These are phyloP conservation scores for Rynchops niger DNA, from an alignment of 2,113 vertebrate species.

Conservation along the genomic window DNA sequence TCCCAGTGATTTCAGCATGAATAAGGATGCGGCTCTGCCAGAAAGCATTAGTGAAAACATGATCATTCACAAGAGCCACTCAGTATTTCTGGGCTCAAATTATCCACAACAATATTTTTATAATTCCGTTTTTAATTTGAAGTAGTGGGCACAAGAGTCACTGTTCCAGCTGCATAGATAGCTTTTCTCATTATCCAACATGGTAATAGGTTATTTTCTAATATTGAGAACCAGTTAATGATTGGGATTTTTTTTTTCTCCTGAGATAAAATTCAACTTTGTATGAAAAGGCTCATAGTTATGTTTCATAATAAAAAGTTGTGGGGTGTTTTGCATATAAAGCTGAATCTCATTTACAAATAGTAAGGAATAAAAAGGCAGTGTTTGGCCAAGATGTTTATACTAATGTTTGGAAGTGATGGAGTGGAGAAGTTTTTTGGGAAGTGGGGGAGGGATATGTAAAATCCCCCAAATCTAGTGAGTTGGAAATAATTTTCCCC, in stretches of 20 bases:
- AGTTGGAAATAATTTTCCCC: neutral
- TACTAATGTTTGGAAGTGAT: neutral
- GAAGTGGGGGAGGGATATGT: neutral
- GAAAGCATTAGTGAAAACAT: constrained; percentile 13
- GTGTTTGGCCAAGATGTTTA: neutral
- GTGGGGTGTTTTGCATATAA: neutral
- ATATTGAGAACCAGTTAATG: neutral
- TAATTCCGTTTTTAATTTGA: neutral
- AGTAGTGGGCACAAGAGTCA: neutral
- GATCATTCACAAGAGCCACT: neutral
- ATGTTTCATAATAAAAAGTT: neutral
- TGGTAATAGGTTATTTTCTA: neutral
- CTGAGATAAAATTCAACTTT: neutral
- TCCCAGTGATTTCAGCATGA: neutral
- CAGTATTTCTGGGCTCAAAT: constrained; percentile 7
- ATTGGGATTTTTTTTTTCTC: neutral
- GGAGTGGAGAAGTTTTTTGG: neutral
- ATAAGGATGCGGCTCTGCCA: constrained; percentile 15
- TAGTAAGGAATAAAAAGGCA: neutral
- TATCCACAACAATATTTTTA: neutral
- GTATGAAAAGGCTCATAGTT: neutral
- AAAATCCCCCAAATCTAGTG: neutral
- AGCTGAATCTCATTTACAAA: neutral
- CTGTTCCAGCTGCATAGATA: neutral
- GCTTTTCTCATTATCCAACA: neutral